Evolutionary conservation across 2,888 invertebrate genomes (phyloP).

Genomic region (Parelbella ahira): DNA sequence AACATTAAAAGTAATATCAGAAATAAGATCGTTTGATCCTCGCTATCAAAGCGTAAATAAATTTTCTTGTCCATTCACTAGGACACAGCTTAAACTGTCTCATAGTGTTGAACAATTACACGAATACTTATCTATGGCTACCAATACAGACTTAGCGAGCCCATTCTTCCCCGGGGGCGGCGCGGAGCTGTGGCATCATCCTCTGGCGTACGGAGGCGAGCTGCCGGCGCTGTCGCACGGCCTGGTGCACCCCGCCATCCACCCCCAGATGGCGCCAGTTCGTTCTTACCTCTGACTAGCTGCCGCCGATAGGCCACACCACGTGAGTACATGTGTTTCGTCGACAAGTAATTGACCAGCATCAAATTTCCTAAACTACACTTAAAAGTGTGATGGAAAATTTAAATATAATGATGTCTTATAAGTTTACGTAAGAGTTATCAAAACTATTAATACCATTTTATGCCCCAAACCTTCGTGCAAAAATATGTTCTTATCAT

Average conservation of each 20-base stretch:
- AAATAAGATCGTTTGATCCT: too few species aligned
- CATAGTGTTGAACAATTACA: too few species aligned
- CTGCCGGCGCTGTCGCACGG: constrained; percentile 93
- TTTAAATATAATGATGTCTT: too few species aligned
- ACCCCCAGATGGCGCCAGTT: constrained; percentile 97
- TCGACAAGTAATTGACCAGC: too few species aligned
- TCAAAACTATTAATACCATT: too few species aligned
- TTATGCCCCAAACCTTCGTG: too few species aligned
- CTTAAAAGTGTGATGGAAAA: too few species aligned
- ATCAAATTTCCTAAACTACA: too few species aligned
- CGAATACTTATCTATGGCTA: not conserved
- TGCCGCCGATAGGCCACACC: constrained; percentile 89
- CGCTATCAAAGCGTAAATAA: too few species aligned
- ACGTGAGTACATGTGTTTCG: constrained; percentile 80
- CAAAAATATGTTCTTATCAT: constrained; percentile 18
- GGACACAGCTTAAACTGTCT: constrained; percentile 9
- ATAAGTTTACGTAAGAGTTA: too few species aligned
- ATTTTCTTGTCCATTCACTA: constrained; percentile 11
- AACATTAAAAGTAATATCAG: too few species aligned
- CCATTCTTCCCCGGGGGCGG: constrained; percentile 95
- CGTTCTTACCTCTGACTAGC: constrained; percentile 99
- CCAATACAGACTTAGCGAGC: constrained; percentile 90
- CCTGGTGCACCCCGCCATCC: constrained; percentile 97
- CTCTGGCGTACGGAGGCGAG: constrained; percentile 90
- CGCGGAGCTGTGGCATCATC: constrained; percentile 96